Percentiles rank a stretch among this genome's conserved stretches.
phyloP scores from a whole-genome alignment of 2,888 invertebrate genomes.

The Anthophora plumipes region DNA sequence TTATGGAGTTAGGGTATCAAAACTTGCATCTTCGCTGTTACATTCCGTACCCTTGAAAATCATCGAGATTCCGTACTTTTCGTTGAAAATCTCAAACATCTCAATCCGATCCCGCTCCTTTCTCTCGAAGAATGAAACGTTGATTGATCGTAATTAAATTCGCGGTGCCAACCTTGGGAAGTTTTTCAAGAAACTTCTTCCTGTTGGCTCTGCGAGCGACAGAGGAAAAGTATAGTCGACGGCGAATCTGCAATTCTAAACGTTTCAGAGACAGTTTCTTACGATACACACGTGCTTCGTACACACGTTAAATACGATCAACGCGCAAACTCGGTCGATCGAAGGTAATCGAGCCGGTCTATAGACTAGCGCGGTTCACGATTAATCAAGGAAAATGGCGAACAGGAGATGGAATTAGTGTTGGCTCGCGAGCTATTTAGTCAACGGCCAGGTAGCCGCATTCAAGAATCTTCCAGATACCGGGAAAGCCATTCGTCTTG shows the following conservation, averaged over 20 bases:
- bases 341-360: slow-evolving; percentile 32
- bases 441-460: slow-evolving; percentile 48
- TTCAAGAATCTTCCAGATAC: slow-evolving; percentile 47
- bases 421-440: slow-evolving; percentile 63
- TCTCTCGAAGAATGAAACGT: too few species aligned
- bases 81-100: too few species aligned
- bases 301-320: slow-evolving; percentile 15
- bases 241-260: neutral
- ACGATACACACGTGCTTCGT: neutral
- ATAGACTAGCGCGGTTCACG: slow-evolving; percentile 15
- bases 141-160: too few species aligned
- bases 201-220: neutral
- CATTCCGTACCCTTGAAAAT: neutral
- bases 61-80: too few species aligned
- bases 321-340: slow-evolving; percentile 28
- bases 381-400: slow-evolving; percentile 59
- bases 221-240: too few species aligned
- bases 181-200: neutral
- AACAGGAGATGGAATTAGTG: slow-evolving; percentile 52
- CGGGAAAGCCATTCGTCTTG: slow-evolving; percentile 67
- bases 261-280: neutral
- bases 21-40: neutral
- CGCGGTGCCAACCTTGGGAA: too few species aligned
- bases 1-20: neutral
- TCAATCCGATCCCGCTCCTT: too few species aligned